Percentiles rank a stretch among this genome's conserved stretches.
phyloP scores from a whole-genome alignment of 2,888 invertebrate genomes.

The Corythucha ciliata region DNA sequence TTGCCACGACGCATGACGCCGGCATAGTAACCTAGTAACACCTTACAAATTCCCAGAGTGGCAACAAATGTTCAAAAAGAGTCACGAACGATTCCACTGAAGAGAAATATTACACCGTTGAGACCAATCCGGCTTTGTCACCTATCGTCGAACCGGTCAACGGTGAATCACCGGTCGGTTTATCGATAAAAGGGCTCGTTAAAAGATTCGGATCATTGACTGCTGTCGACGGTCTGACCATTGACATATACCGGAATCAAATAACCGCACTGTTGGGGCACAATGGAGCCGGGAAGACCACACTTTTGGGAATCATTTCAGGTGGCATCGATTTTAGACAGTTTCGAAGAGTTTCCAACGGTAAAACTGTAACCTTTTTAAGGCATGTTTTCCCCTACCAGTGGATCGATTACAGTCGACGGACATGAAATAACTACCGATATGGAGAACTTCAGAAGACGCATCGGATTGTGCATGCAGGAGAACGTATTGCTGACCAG shows the following conservation, averaged over 20 bases:
- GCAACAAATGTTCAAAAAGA: too few relatives aligned
- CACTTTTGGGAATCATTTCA: constrained; percentile 62
- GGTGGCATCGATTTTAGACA: constrained; percentile 41
- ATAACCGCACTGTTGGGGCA: constrained; percentile 81
- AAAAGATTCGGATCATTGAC: constrained; percentile 41
- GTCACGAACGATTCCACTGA: too few relatives aligned
- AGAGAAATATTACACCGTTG: too few relatives aligned
- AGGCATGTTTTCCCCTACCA: constrained; percentile 63
- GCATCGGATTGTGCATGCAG: constrained; percentile 84
- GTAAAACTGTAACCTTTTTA: constrained; percentile 40
- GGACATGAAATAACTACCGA: constrained; percentile 59
- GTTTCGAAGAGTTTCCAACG: background rate
- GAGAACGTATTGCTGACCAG: constrained; percentile 75
- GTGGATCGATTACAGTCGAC: constrained; percentile 61
- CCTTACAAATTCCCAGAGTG: too few relatives aligned
- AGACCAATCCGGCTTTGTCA: too few relatives aligned
- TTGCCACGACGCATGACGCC: too few relatives aligned
- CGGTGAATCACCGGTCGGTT: constrained; percentile 39
- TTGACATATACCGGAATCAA: constrained; percentile 71
- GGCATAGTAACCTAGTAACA: too few relatives aligned
- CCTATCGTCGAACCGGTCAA: constrained; percentile 12
- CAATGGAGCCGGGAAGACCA: constrained; percentile 81
- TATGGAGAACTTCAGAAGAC: constrained; percentile 55
- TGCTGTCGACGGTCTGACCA: constrained; percentile 39
- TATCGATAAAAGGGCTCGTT: constrained; percentile 40